A percentile compares a stretch with the other conserved stretches of the same genome.
Evolutionary conservation across 2,888 invertebrate species (phyloP).

Genomic region (Maniola hyperantus): DNA sequence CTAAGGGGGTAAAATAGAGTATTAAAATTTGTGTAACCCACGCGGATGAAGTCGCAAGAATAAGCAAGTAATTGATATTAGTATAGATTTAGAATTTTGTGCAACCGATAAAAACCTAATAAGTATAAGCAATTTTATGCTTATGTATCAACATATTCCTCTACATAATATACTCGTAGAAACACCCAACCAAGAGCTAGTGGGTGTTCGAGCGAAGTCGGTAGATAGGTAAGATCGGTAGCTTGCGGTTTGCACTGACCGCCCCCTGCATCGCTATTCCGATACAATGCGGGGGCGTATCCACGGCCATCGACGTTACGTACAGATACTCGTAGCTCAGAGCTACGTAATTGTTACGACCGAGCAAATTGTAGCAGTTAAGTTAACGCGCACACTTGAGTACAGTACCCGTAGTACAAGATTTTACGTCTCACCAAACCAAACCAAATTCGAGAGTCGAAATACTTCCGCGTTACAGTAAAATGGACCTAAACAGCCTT

Average conservation of each 20-base stretch:
- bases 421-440: no score
- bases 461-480: no score
- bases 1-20: no score
- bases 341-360: slow-evolving; percentile 18
- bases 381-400: not conserved
- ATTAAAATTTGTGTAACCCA: no score
- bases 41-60: no score
- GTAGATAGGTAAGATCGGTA: slow-evolving; percentile 32
- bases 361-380: slow-evolving; percentile 10
- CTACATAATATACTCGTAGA: not conserved
- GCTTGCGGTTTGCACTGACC: slow-evolving; percentile 27
- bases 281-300: slow-evolving; percentile 11
- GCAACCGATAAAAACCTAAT: no score
- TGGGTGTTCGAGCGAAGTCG: slow-evolving; percentile 27
- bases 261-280: slow-evolving; percentile 14
- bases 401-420: no score
- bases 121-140: no score
- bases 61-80: no score
- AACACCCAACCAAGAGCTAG: slow-evolving; percentile 23
- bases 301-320: slow-evolving; percentile 4
- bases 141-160: not conserved
- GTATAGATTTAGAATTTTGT: no score
- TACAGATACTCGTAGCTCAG: slow-evolving; percentile 3
- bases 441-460: no score
- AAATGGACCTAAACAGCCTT: no score